These are phyloP conservation scores for Seladonia tumulorum DNA, from an alignment of 2,888 invertebrate species.

Conservation along the genomic window DNA sequence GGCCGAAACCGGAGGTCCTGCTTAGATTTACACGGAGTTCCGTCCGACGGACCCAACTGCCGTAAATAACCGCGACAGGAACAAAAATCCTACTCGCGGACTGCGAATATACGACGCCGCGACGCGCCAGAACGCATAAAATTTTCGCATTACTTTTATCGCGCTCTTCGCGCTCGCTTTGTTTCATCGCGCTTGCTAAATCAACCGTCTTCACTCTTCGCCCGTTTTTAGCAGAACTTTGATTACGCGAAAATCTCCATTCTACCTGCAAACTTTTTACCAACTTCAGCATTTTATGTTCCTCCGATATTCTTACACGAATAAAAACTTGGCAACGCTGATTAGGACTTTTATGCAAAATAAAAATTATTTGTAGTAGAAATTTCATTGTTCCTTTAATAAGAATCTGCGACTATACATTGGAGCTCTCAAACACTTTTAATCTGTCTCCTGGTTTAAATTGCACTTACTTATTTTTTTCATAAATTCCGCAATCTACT, in stretches of 20 bases:
- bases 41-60: constrained; percentile 28
- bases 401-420: too few species aligned
- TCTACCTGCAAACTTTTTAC: not conserved
- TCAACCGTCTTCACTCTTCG: not conserved
- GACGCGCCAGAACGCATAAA: constrained; percentile 9
- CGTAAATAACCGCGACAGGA: constrained; percentile 41
- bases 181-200: constrained; percentile 1
- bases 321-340: not conserved
- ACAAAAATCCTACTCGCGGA: constrained; percentile 34
- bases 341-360: not conserved
- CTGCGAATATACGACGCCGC: constrained; percentile 15
- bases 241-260: not conserved
- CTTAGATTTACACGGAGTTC: constrained; percentile 45
- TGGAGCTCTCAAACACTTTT: too few species aligned
- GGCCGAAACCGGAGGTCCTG: constrained; percentile 35
- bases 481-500: too few species aligned
- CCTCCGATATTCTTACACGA: too few species aligned
- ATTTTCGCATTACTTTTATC: constrained; percentile 4
- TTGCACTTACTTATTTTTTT: too few species aligned
- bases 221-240: not conserved
- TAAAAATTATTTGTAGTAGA: not conserved
- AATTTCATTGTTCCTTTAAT: too few species aligned
- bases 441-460: too few species aligned
- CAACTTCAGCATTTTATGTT: not conserved
- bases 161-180: not conserved